Conservation (phyloP, 2,113 vertebrate genomes). For the Pampusana beccarii region DNA sequence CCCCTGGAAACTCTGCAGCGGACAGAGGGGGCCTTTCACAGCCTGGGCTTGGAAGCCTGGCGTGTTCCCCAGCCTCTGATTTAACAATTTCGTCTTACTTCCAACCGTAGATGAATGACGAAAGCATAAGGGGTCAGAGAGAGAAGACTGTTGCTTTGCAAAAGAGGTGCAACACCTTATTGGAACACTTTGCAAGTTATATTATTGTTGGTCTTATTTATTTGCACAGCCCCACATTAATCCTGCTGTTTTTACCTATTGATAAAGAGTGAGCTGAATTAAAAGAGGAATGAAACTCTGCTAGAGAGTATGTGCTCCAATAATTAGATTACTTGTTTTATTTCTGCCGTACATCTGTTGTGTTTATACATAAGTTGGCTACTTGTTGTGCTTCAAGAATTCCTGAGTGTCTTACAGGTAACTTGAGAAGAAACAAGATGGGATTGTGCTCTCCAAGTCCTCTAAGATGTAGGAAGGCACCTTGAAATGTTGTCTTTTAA, state of each 20-base stretch:
- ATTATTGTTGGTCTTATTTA: neutral
- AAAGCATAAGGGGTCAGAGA: conserved; percentile 6
- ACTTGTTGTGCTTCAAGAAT: neutral
- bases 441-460: neutral
- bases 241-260: neutral
- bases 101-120: neutral
- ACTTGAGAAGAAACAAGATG: neutral
- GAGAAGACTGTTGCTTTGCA: neutral
- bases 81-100: conserved; percentile 25
- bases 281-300: neutral
- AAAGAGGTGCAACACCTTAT: neutral
- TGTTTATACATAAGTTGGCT: neutral
- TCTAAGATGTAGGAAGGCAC: neutral
- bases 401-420: neutral
- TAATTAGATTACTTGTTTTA: neutral
- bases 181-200: neutral
- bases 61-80: conserved; percentile 15
- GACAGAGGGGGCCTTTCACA: conserved; percentile 53
- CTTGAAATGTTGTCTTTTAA: neutral
- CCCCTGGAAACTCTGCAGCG: neutral
- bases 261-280: neutral
- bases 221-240: neutral
- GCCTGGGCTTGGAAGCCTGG: neutral
- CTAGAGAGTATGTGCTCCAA: neutral
- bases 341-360: neutral